These are phyloP conservation scores for Etheostoma cragini DNA, from an alignment of 2,113 vertebrate genomes.

Conservation along the genomic window DNA sequence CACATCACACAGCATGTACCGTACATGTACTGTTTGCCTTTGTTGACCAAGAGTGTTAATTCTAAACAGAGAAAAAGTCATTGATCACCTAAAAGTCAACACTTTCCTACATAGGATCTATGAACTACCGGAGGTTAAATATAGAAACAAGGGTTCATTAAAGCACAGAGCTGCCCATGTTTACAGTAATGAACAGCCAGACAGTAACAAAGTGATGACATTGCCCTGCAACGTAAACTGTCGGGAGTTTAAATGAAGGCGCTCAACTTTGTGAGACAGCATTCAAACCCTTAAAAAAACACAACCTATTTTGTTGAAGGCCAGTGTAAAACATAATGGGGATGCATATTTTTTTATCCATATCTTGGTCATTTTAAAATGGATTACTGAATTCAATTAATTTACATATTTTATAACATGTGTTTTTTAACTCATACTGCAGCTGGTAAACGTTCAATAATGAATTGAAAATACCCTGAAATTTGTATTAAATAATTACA, in stretches of 20 bases:
- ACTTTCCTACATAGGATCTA: background rate
- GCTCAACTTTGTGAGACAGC: background rate
- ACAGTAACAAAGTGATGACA: slow-evolving; percentile 16
- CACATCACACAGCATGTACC: background rate
- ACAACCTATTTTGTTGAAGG: background rate
- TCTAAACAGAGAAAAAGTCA: slow-evolving; percentile 56
- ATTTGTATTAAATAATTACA: background rate
- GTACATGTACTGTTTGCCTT: background rate
- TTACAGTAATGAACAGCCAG: slow-evolving; percentile 58
- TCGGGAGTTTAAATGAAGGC: background rate
- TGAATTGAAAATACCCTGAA: slow-evolving; percentile 7
- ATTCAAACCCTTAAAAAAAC: background rate
- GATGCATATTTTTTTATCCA: background rate
- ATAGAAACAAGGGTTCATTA: slow-evolving; percentile 62
- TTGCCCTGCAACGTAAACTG: background rate
- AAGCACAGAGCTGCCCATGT: slow-evolving; percentile 18
- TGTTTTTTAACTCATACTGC: background rate
- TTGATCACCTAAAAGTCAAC: slow-evolving; percentile 65
- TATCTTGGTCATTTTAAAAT: background rate
- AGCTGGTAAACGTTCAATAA: background rate
- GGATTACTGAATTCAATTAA: background rate
- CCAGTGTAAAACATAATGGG: background rate
- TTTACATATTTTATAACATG: background rate
- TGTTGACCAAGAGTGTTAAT: slow-evolving; percentile 44
- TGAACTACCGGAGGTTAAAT: slow-evolving; percentile 16